Evolutionary conservation across 2,113 vertebrate genomes (phyloP), one percentile per base, ranked within the genome.

Genomic region (Ellobius talpinus): DNA sequence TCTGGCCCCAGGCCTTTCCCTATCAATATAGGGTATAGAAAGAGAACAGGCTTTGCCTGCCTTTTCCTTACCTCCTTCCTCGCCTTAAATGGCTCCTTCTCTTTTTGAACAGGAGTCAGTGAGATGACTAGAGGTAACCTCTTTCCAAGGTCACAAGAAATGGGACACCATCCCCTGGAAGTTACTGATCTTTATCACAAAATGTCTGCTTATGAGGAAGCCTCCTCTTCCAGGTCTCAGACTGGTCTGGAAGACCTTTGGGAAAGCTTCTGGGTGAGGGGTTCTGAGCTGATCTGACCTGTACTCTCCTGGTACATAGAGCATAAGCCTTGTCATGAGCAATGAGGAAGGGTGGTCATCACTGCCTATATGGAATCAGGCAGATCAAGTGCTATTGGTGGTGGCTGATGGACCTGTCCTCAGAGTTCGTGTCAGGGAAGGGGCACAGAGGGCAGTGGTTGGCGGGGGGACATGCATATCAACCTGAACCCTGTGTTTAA

Each of bases 231-330:
- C n/a, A 36, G 42, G 58, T 88, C 85, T 89, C 68, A 85, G 21
- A 63, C 17, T 70, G 2, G 58, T 74, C 65, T 39, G 26, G 47
- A 73, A 72, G 89, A 88, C 88, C 55, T 94, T n/a, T 26, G 55
- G 92, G 58, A 17, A 52, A 36, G 65, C 74, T 79, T 65, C 39
- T 4, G 2, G 78, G 84, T 61, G 72, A 81, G 52, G 85, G 39
- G 74, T 96, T 89, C n/a, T 17, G 88, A 55, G 88, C 39, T 95
- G 66, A 88, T 50, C 85, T 77, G 93, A 88, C 90, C 76, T 65
- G 76, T 76, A 95, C 86, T 93, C 95, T 94, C 90, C 66, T 33
- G 66, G 85, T 47, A 1, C 66, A 78, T 79, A 79, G 92, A 97
- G 65, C 92, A 24, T 66, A 97, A 52, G 52, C 81, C 79, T 70